A percentile compares a stretch with the other conserved stretches of the same genome.
Evolutionary conservation across 2,113 vertebrate genomes (phyloP).

Genomic region (Syrmaticus mikado): DNA sequence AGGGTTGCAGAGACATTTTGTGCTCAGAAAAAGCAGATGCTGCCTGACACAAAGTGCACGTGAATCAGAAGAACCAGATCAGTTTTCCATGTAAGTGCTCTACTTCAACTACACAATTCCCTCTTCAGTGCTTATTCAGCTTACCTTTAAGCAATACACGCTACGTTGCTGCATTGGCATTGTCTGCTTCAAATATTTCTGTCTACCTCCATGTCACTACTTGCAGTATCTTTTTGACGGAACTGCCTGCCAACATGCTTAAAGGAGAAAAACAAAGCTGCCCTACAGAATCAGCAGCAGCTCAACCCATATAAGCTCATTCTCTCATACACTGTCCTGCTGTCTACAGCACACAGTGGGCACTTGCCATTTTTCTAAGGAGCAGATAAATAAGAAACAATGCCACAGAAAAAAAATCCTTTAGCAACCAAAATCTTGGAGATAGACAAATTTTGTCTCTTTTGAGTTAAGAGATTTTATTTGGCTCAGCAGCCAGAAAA

Average conservation of each 20-base stretch:
- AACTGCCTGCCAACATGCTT: neutral
- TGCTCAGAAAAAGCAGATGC: neutral
- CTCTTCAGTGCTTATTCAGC: neutral
- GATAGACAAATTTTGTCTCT: neutral
- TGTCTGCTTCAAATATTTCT: neutral
- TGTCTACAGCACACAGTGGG: neutral
- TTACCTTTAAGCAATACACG: neutral
- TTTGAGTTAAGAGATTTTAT: neutral
- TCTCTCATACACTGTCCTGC: neutral
- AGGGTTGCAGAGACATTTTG: neutral
- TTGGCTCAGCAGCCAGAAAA: neutral
- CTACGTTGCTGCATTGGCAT: neutral
- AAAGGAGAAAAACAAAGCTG: neutral
- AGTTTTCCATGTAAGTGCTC: neutral
- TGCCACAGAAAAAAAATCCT: neutral
- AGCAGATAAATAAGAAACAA: neutral
- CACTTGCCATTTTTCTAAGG: neutral
- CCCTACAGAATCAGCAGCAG: neutral
- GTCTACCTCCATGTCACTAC: neutral
- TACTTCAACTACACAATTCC: neutral
- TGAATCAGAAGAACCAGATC: neutral
- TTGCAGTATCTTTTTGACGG: neutral
- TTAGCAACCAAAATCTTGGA: neutral
- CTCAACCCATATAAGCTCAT: neutral
- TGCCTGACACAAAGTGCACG: neutral